Conservation (phyloP, 2,888 invertebrate genomes). For the Hypercompe scribonia region DNA sequence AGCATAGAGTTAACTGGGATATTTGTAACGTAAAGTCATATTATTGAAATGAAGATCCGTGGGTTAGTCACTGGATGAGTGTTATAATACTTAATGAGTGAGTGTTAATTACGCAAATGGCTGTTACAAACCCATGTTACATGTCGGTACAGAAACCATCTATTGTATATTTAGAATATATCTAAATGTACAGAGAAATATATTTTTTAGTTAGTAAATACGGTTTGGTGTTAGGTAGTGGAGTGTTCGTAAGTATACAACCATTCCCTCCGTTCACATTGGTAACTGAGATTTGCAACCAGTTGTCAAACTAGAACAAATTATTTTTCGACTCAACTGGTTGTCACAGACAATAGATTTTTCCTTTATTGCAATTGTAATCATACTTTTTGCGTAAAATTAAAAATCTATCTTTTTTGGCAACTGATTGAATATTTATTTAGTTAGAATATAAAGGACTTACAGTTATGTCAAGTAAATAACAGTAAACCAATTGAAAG, state of each 20-base stretch:
- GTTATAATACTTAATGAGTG: constrained; percentile 34
- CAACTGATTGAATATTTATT: too few relatives aligned
- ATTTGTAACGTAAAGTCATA: constrained; percentile 41
- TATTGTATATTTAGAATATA: neutral
- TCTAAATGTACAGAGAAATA: neutral
- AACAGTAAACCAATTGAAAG: too few relatives aligned
- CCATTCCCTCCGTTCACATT: too few relatives aligned
- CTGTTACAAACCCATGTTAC: neutral
- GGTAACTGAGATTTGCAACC: too few relatives aligned
- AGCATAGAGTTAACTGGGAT: constrained; percentile 42
- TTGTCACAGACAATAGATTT: too few relatives aligned
- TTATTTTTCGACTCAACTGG: too few relatives aligned
- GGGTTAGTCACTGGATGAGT: constrained; percentile 49
- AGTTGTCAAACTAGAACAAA: too few relatives aligned
- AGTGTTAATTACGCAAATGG: constrained; percentile 18
- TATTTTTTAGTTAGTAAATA: neutral
- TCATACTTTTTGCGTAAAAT: too few relatives aligned
- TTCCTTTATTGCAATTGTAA: too few relatives aligned
- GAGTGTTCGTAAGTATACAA: neutral
- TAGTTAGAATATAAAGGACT: too few relatives aligned
- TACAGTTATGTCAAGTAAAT: too few relatives aligned
- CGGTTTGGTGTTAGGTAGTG: neutral
- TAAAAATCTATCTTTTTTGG: too few relatives aligned
- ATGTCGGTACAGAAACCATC: neutral
- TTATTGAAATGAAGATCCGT: constrained; percentile 42